A percentile compares a stretch with the other conserved stretches of the same genome.
phyloP scores from a whole-genome alignment of 37 sponge, comb jelly and placozoan species.

The Ianthella basta region DNA sequence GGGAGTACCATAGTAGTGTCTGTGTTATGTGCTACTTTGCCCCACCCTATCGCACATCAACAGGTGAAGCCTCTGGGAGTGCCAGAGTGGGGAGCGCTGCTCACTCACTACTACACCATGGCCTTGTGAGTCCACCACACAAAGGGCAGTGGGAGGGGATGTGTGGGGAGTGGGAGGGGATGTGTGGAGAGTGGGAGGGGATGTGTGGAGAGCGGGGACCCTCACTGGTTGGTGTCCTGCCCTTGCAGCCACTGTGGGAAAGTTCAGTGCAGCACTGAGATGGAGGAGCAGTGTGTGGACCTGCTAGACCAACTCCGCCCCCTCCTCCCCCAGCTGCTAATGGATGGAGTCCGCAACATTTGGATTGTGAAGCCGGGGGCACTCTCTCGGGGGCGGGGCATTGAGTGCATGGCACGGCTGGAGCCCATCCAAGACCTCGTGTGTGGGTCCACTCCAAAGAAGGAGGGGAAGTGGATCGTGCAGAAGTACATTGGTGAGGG shows the following conservation, averaged over 20 bases:
- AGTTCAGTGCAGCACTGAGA: not conserved
- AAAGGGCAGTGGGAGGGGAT: not conserved
- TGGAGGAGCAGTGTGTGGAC: not conserved
- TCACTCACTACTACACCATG: constrained; percentile 41
- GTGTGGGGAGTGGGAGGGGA: not conserved
- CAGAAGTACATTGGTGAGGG: constrained; percentile 96
- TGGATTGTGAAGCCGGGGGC: constrained; percentile 99
- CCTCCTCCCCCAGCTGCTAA: constrained; percentile 67
- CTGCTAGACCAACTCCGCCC: constrained; percentile 33
- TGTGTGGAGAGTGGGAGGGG: not conserved
- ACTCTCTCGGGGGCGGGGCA: constrained; percentile 93
- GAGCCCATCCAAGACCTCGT: constrained; percentile 70
- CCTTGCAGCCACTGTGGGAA: constrained; percentile 33
- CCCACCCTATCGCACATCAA: no score
- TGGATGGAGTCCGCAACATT: constrained; percentile 89
- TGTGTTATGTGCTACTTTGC: no score
- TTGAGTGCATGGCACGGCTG: constrained; percentile 68
- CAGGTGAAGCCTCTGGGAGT: constrained; percentile 26
- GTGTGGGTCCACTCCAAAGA: constrained; percentile 42
- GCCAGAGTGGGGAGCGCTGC: constrained; percentile 52
- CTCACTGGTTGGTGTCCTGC: no score
- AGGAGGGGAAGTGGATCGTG: constrained; percentile 87
- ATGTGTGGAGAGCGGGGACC: not conserved
- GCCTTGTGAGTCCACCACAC: constrained; percentile 19
- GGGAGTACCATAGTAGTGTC: not conserved